Evolutionary conservation across 2,888 invertebrate species (phyloP).

Genomic region (Seladonia tumulorum): DNA sequence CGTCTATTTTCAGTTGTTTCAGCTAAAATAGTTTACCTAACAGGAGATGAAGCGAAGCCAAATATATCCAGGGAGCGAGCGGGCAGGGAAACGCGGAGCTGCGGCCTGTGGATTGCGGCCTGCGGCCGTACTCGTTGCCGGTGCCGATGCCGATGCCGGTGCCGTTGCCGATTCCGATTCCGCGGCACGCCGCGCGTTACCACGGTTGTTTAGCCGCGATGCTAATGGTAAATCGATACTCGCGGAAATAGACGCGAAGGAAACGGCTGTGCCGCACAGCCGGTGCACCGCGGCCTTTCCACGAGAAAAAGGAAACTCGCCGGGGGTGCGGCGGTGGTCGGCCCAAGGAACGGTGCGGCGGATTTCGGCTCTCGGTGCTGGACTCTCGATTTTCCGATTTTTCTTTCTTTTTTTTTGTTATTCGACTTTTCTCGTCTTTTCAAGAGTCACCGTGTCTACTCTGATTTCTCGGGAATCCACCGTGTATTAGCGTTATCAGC

Average conservation of each 20-base stretch:
- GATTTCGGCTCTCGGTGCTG: not conserved
- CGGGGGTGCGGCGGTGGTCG: not conserved
- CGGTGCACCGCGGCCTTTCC: not conserved
- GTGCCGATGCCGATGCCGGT: not conserved
- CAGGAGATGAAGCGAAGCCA: not conserved
- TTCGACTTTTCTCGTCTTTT: not conserved
- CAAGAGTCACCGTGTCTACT: not conserved
- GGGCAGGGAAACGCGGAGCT: not conserved
- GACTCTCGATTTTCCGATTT: too few species aligned
- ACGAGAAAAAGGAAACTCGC: not conserved
- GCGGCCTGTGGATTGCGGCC: not conserved
- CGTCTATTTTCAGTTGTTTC: conserved; percentile 29
- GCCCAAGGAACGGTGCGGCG: not conserved
- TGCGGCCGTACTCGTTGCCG: not conserved
- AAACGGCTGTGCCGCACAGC: not conserved
- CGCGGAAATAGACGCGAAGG: conserved; percentile 41
- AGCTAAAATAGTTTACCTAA: conserved; percentile 16
- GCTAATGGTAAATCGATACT: conserved; percentile 65
- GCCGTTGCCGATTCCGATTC: not conserved
- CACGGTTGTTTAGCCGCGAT: conserved; percentile 40
- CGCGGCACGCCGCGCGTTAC: not conserved
- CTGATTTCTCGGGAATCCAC: not conserved
- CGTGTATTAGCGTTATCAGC: not conserved
- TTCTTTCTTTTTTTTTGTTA: not conserved
- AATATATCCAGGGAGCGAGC: not conserved